Percentiles rank a stretch among this genome's conserved stretches.
Evolutionary conservation across 2,888 invertebrate species (phyloP).

Genomic region (Bruchidius siliquastri): DNA sequence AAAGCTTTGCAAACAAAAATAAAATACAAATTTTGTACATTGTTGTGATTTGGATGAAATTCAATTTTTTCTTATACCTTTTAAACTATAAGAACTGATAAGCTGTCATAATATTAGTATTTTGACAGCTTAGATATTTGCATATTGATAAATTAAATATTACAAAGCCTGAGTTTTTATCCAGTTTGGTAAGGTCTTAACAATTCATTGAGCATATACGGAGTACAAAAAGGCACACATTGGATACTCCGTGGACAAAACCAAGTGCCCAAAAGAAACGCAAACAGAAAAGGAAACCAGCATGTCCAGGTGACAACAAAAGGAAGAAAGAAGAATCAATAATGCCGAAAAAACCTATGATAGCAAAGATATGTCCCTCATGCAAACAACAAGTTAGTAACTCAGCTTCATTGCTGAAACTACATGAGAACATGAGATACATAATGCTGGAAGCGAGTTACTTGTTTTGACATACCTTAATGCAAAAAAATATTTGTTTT

Average conservation of each 20-base stretch:
- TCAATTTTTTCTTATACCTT: too few species aligned
- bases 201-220: background rate
- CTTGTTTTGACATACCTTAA: too few species aligned
- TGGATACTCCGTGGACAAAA: background rate
- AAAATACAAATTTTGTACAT: too few species aligned
- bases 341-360: constrained; percentile 35
- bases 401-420: background rate
- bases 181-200: background rate
- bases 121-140: too few species aligned
- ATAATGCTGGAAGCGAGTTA: too few species aligned
- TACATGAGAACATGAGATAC: too few species aligned
- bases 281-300: background rate
- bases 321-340: constrained; percentile 2
- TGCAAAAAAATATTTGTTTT: too few species aligned
- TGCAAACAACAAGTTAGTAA: constrained; percentile 36
- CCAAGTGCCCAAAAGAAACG: background rate
- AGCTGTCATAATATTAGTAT: too few species aligned
- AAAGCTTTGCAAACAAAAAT: too few species aligned
- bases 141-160: background rate
- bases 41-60: too few species aligned
- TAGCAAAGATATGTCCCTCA: constrained; percentile 39
- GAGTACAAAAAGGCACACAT: background rate
- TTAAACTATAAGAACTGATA: too few species aligned
- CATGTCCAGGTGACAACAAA: background rate
- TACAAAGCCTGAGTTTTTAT: background rate